Percentiles rank a stretch among this genome's conserved stretches.
Evolutionary conservation across 2,797 vertebrate species (phyloP).

Genomic region (Hippoglossus hippoglossus): DNA sequence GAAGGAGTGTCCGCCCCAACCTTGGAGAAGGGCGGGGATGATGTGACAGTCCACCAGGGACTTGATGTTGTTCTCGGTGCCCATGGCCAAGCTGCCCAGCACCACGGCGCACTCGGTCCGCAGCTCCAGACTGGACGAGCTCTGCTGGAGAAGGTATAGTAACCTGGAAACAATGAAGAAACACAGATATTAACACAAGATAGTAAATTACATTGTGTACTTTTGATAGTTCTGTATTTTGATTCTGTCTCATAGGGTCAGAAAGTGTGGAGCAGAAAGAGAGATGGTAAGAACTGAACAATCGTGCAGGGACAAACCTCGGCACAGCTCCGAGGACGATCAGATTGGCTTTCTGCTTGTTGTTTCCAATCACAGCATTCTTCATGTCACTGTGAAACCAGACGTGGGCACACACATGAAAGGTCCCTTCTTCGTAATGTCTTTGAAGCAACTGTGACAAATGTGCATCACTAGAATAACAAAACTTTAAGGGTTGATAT

Average conservation of each 20-base stretch:
- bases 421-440: neutral
- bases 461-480: neutral
- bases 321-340: constrained; percentile 99
- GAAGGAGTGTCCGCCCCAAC: constrained; percentile 69
- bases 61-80: constrained; percentile 99
- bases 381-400: constrained; percentile 97
- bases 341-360: constrained; percentile 99
- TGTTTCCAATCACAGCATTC: constrained; percentile 99
- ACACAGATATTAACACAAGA: neutral
- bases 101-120: constrained; percentile 97
- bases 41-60: constrained; percentile 99
- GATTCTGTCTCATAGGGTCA: no score
- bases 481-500: no score
- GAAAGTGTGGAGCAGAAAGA: neutral
- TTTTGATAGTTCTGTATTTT: no score
- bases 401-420: constrained; percentile 17
- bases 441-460: neutral
- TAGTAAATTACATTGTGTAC: no score
- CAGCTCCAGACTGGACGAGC: constrained; percentile 92
- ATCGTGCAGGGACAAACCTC: constrained; percentile 82
- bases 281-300: neutral
- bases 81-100: constrained; percentile 98
- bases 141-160: constrained; percentile 97
- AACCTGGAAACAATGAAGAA: constrained; percentile 83
- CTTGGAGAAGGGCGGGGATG: constrained; percentile 98